These are phyloP conservation scores for Rhineura floridana DNA, from an alignment of 2,113 vertebrate genomes.

Conservation along the genomic window DNA sequence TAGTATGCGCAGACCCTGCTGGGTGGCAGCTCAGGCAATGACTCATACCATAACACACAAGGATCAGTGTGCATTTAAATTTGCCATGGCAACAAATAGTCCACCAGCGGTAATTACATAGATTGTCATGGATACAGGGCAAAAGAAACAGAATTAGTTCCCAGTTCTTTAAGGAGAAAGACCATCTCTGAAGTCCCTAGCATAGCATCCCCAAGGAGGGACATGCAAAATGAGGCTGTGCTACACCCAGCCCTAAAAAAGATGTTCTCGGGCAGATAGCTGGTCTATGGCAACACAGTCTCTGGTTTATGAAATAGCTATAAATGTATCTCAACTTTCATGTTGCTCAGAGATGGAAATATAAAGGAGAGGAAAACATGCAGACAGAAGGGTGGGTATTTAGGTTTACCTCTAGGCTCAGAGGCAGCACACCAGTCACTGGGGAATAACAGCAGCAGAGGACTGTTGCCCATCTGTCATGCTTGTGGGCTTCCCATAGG, in stretches of 20 bases:
- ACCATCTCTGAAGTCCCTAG: constrained; percentile 10
- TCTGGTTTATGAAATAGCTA: neutral
- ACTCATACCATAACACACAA: constrained; percentile 77
- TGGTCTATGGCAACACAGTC: neutral
- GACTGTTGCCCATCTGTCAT: neutral
- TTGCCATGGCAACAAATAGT: constrained; percentile 80
- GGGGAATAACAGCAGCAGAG: neutral
- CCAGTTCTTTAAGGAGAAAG: constrained; percentile 24
- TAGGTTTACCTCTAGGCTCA: neutral
- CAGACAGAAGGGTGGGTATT: neutral
- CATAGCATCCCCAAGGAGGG: neutral
- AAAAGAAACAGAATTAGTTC: constrained; percentile 67
- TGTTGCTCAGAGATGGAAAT: neutral
- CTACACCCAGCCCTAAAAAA: neutral
- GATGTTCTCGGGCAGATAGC: neutral
- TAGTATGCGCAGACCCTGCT: constrained; percentile 32
- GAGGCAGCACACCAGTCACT: neutral
- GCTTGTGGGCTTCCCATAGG: neutral
- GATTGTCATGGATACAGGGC: constrained; percentile 76
- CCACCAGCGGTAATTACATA: constrained; percentile 79
- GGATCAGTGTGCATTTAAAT: constrained; percentile 78
- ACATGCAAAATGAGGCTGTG: neutral
- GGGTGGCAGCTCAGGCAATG: constrained; percentile 63
- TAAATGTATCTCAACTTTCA: neutral
- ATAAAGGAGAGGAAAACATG: neutral